A percentile compares a stretch with the other conserved stretches of the same genome.
Conservation (phyloP, 1,140 invertebrate genomes). For the Caenorhabditis remanei region DNA sequence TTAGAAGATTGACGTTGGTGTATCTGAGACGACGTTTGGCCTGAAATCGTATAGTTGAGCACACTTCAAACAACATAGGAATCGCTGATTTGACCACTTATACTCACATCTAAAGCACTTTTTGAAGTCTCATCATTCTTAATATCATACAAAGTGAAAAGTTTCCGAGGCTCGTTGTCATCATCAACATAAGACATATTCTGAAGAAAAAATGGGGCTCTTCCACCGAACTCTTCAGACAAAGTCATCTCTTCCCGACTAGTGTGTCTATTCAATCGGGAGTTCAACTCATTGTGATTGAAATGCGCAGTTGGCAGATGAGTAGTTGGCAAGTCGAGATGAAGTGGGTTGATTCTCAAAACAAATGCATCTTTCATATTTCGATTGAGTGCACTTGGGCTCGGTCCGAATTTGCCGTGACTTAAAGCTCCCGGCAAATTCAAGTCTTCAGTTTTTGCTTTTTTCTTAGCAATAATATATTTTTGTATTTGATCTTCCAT, state of each 20-base stretch:
- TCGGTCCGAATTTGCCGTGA: not conserved
- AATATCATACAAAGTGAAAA: slow-evolving; percentile 13
- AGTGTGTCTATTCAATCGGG: not conserved
- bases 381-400: not conserved
- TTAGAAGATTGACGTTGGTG: not conserved
- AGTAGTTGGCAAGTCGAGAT: not conserved
- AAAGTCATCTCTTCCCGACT: no score
- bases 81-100: no score
- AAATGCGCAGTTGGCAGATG: slow-evolving; percentile 27
- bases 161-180: not conserved
- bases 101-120: not conserved
- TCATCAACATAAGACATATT: slow-evolving; percentile 1
- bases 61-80: no score
- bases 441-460: not conserved
- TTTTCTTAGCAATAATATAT: not conserved
- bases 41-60: not conserved
- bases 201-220: not conserved
- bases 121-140: slow-evolving; percentile 27
- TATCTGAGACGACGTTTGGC: slow-evolving; percentile 15
- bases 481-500: not conserved
- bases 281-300: slow-evolving; percentile 8
- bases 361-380: not conserved
- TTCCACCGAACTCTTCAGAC: not conserved
- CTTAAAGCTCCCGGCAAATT: not conserved
- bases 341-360: not conserved